Evolutionary conservation across 2,888 invertebrate genomes (phyloP), one percentile per base, ranked within the genome.

Genomic region (Desoria tigrina): DNA sequence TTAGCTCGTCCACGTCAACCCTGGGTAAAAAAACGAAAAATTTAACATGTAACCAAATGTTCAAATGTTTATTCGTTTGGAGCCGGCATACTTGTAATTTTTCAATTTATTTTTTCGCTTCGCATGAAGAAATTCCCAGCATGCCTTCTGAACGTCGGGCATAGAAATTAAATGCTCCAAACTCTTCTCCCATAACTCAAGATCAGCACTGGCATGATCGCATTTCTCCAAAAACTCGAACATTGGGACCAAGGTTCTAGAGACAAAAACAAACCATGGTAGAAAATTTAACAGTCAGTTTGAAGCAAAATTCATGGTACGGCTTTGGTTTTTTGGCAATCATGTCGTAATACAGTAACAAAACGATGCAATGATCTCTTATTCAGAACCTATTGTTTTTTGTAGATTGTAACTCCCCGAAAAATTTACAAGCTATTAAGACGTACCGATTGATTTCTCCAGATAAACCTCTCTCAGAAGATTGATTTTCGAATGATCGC

Each of bases 121-220:
- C 0, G 72, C 65, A 51, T 60, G 65, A n/a, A 72, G 54, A 45
- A 72, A 72, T 21, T 69, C 69, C 72, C 72, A 72, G 14, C 65
- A 65, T 21, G 72, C 61, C 28, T 69, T 72, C 18, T 69, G 72
- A 37, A 69, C 65, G 7, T 69, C 69, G 11, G 54, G 64, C 21
- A 45, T 16, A 27, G 66, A 65, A 27, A 65, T 69, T 2, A 72
- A 50, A 39, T 58, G 66, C 26, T 66, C 65, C 2, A 72, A 42
- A 26, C 67, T 53, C 18, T 49, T 57, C 62, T 72, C 67, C 72
- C 72, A 72, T 9, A 72, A 42, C 26, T 55, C 50, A 28, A 64
- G 69, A 28, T 69, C 69, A 1, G 65, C 61, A 56, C 65, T 67
- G 0, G 69, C 72, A 45, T 66, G 59, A 18, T 69, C 69, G 56